Base-by-base conservation (phyloP, 30 jellyfish, hydroid and myxozoan genomes). In the Chrysaora quinquecirrha region DNA sequence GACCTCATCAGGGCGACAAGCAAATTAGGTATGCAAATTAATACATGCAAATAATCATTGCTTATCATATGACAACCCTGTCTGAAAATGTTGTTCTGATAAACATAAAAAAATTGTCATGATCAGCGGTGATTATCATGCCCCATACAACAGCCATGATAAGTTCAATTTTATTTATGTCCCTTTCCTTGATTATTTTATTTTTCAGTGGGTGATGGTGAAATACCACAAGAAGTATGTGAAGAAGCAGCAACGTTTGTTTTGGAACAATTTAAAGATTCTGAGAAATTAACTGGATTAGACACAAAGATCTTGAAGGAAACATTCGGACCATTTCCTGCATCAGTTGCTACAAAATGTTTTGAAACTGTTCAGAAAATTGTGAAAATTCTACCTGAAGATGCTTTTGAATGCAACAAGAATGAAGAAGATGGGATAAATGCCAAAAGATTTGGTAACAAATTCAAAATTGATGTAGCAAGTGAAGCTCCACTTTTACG, bases 271-370 rank as follows among this genome's bases (percentile, higher is more conserved):
- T 79, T 93, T 72, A 56, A 67, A 58, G 78, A 75, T 71, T 65
- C 89, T 29, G 75, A 73, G 11, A 47, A 76, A 20, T 84, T 93
- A 18, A 47, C 94, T 7, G 75, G 94, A 0, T 85, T 76, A 27
- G 97, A 93, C 14, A 87, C 98, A 3, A 72, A 83, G 50, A 86
- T 71, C 52, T 49, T 93, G 18, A 67, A 73, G 33, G 34, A 66
- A 7, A 73, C 63, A 1, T 86, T 93, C 60, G 98, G 98, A 11
- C 95, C 97, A 2, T 93, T 71, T 93, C 94, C 98, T 23, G 96
- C 96, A 34, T 29, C 78, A 38, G 60, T 61, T 19, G 97, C 93
- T 1, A 68, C 89, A 50, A 78, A 93, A 34, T 58, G 96, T 11
- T 93, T 85, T 61, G 93, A 86, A 24, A 49, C 29, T 64, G 96